Evolutionary conservation across 2,797 vertebrate genomes (phyloP).

Genomic region (Acanthurus lineatus): DNA sequence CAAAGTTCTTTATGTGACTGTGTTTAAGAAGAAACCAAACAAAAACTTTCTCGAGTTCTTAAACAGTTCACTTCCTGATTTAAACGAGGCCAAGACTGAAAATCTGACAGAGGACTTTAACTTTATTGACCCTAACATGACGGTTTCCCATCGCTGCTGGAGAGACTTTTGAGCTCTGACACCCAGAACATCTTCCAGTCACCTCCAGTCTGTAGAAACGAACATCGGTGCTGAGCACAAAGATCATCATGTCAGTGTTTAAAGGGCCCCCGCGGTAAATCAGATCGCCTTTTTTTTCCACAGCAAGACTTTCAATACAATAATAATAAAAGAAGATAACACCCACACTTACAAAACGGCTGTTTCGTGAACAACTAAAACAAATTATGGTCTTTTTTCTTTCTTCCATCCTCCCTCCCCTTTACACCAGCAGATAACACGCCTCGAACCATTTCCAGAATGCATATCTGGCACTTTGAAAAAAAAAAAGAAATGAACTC

Average conservation of each 20-base stretch:
- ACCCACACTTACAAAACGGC: constrained; percentile 34
- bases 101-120: too few species aligned
- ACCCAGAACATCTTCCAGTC: neutral
- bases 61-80: too few species aligned
- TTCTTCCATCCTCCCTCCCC: neutral
- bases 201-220: neutral
- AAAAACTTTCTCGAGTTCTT: too few species aligned
- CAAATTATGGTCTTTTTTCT: constrained; percentile 5
- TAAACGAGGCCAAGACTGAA: too few species aligned
- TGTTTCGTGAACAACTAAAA: constrained; percentile 33
- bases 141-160: too few species aligned
- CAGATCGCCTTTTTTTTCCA: neutral
- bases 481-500: constrained; percentile 46
- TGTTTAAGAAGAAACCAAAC: neutral
- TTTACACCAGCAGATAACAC: constrained; percentile 35
- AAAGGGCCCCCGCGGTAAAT: neutral
- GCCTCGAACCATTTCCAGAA: constrained; percentile 53
- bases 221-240: too few species aligned
- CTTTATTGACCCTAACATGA: too few species aligned
- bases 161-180: neutral
- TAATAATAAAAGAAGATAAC: constrained; percentile 13
- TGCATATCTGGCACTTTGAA: constrained; percentile 54
- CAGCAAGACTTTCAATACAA: neutral
- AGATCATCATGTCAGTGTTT: too few species aligned
- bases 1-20: neutral